Conservation (phyloP, 1,140 invertebrate genomes). For the Calephelis nemesis region DNA sequence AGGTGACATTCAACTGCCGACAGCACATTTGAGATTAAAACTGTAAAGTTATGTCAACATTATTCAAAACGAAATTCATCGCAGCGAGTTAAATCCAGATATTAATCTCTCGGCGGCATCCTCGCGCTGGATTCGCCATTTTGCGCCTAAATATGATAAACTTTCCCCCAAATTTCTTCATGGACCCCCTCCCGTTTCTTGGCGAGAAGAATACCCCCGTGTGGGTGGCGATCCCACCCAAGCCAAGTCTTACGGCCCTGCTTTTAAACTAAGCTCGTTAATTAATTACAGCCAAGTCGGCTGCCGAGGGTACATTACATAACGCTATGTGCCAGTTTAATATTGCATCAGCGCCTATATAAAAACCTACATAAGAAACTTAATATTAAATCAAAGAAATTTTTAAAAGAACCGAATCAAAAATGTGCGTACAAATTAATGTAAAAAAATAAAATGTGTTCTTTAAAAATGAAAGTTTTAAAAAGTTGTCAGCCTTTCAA, state of each 20-base stretch:
- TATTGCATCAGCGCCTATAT: constrained; percentile 46
- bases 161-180: constrained; percentile 77
- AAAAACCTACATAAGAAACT: neutral
- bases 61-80: constrained; percentile 71
- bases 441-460: no score
- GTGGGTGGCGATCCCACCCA: constrained; percentile 48
- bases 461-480: no score
- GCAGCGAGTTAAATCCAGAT: constrained; percentile 74
- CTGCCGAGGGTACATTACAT: constrained; percentile 70
- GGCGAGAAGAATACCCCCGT: constrained; percentile 46
- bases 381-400: neutral
- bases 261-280: constrained; percentile 80
- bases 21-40: constrained; percentile 50
- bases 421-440: no score
- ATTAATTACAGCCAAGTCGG: constrained; percentile 78
- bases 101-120: constrained; percentile 75
- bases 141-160: constrained; percentile 80
- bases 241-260: constrained; percentile 75
- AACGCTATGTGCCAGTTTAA: constrained; percentile 70
- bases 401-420: neutral
- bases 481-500: no score
- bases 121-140: constrained; percentile 78
- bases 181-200: constrained; percentile 57
- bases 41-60: constrained; percentile 65
- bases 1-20: constrained; percentile 32